Evolutionary conservation across 2,113 vertebrate species (phyloP), one percentile per base, ranked within the genome.

Genomic region (Neolamprologus hecqui): DNA sequence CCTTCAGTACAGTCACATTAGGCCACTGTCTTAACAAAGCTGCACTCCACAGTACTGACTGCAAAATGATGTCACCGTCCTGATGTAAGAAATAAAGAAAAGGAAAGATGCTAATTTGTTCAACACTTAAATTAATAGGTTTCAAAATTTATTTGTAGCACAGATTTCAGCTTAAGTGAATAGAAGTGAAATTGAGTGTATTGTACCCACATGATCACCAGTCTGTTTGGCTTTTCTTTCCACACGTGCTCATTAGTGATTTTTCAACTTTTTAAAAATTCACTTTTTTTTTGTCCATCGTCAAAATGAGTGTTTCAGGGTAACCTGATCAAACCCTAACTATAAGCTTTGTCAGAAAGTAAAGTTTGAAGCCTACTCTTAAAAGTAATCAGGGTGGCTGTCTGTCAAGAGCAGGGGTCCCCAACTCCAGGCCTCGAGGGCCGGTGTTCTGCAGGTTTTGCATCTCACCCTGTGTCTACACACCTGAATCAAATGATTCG

Each of bases 241-340:
- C 60, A 65, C 17, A 65, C 4, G 3, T 37, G 17, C 3, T 65
- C 33, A 13, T 65, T 65, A 65, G 60, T 8, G 60, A 0, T 13
- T 65, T 37, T 37, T 65, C 60, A 65, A 37, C 19, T 37, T 21
- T 37, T 65, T 37, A 37, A 65, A 65, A 65, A 37, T 65, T 37
- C 60, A 5, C 17, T 13, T 37, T 3, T 17, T 17, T 35, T 60
- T 63, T 5, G 60, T 65, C 60, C 0, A 0, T 7, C 0, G 19
- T 65, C 60, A 37, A 65, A 65, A 37, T 65, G 19, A 37, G 60
- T 37, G 10, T 37, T 65, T 0, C 60, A 65, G 33, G 19, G 60
- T 65, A n/a, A 21, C 33, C 60, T 65, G 60, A 37, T 37, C 19
- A 37, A 65, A 21, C 6, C 60, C 33, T 37, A 37, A 65, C 60